phyloP scores from a whole-genome alignment of 2,113 vertebrate genomes.

The Pagrus major region DNA sequence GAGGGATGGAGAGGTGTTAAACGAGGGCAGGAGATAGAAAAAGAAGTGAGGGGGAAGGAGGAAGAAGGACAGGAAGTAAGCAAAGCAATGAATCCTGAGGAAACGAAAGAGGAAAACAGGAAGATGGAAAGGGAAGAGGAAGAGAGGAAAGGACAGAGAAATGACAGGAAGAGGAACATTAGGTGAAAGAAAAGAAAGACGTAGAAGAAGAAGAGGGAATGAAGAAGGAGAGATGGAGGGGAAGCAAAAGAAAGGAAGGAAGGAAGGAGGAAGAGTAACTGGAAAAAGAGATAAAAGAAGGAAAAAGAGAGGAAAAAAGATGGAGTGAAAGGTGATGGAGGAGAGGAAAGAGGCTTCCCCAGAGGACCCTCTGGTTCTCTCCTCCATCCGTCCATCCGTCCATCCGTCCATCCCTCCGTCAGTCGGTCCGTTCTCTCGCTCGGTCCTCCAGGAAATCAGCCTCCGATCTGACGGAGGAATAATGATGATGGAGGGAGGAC shows the following conservation, averaged over 20 bases:
- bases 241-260: too few relatives aligned
- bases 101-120: neutral
- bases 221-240: too few relatives aligned
- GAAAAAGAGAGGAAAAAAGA: neutral
- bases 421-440: neutral
- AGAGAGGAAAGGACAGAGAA: too few relatives aligned
- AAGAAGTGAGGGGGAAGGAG: too few relatives aligned
- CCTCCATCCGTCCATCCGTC: slow-evolving; percentile 10
- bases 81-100: too few relatives aligned
- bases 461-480: slow-evolving; percentile 59
- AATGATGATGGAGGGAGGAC: slow-evolving; percentile 84
- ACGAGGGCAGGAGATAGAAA: too few relatives aligned
- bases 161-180: too few relatives aligned
- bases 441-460: slow-evolving; percentile 66
- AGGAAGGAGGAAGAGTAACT: neutral
- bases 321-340: neutral
- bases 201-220: too few relatives aligned
- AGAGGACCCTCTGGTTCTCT: slow-evolving; percentile 3
- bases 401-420: slow-evolving; percentile 9
- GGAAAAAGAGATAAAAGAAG: neutral
- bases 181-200: too few relatives aligned
- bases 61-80: neutral
- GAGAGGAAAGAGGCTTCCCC: neutral
- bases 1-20: neutral
- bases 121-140: neutral